Conservation (phyloP, 2,888 invertebrate species). For the Hetaerina titia region DNA sequence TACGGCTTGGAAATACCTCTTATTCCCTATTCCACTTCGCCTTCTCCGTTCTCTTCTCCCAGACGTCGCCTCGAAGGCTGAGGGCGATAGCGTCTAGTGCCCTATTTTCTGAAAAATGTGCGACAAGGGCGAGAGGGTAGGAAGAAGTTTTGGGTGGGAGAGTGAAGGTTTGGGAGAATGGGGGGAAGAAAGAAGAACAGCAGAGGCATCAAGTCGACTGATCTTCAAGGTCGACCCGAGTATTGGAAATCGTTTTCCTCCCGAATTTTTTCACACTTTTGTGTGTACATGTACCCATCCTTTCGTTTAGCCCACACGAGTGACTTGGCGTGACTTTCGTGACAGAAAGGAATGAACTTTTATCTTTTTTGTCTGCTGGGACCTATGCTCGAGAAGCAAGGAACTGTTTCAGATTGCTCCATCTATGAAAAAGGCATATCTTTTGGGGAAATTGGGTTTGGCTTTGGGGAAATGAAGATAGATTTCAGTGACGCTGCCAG, state of each 20-base stretch:
- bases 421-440: background rate
- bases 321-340: constrained; percentile 22
- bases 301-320: constrained; percentile 24
- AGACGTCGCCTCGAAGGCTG: background rate
- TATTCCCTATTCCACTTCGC: background rate
- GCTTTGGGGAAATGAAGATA: background rate
- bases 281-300: background rate
- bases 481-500: background rate
- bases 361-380: background rate
- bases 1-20: constrained; percentile 10
- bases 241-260: constrained; percentile 52
- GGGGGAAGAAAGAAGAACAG: background rate
- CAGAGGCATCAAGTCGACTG: constrained; percentile 26
- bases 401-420: background rate
- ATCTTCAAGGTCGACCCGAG: constrained; percentile 36
- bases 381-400: background rate
- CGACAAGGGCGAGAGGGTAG: background rate
- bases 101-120: background rate
- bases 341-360: background rate
- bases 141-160: background rate
- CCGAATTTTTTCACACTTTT: background rate
- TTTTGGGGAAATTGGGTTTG: background rate
- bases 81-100: constrained; percentile 37
- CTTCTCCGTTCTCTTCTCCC: constrained; percentile 16
- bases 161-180: background rate